Percentiles rank a stretch among this genome's conserved stretches.
Conservation (phyloP, 1,140 invertebrate species). For the Drosophila aff. region DNA sequence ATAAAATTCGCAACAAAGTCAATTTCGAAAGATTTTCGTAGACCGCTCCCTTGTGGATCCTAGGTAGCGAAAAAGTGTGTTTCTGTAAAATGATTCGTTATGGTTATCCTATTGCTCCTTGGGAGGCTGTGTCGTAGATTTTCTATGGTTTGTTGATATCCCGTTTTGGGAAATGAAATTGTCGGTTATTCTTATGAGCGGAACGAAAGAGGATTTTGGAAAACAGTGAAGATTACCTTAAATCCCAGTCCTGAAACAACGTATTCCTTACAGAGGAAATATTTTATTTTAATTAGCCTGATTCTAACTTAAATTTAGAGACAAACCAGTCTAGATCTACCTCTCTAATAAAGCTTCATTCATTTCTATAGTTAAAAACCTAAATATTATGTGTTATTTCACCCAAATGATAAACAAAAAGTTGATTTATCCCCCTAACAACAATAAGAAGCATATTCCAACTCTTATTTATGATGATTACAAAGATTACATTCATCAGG, state of each 20-base stretch:
- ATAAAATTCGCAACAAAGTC: constrained; percentile 83
- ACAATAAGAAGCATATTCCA: constrained; percentile 1
- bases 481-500: constrained; percentile 39
- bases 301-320: background rate
- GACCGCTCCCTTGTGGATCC: constrained; percentile 6
- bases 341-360: too few species aligned
- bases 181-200: constrained; percentile 35
- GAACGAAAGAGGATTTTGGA: constrained; percentile 5
- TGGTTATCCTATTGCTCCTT: constrained; percentile 26
- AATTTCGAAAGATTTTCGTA: constrained; percentile 49
- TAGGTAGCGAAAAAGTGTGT: constrained; percentile 18
- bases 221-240: background rate
- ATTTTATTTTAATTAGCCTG: background rate
- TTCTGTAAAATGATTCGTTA: constrained; percentile 45
- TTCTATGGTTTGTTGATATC: constrained; percentile 30
- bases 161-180: constrained; percentile 29
- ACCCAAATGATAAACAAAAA: too few species aligned
- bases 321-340: background rate
- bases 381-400: background rate
- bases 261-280: background rate
- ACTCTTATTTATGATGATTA: constrained; percentile 45
- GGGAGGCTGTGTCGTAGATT: constrained; percentile 29
- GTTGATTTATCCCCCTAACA: background rate
- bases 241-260: background rate
- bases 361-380: background rate